Base-by-base conservation (phyloP, 2,888 invertebrate species). In the Lampropteryx suffumata region DNA sequence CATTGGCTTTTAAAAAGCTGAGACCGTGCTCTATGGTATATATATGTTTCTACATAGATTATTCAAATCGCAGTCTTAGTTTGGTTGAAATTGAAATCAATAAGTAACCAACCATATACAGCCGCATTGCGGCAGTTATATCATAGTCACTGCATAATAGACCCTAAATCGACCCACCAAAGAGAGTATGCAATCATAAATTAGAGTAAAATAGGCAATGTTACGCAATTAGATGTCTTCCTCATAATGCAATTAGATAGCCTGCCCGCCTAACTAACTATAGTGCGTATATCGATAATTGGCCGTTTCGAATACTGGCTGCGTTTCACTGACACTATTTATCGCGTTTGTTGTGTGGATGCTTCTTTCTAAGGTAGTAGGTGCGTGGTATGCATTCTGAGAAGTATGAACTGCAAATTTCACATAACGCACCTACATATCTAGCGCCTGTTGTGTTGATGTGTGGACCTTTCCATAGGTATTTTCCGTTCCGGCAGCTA, bases 311-410 rank as follows among this genome's bases (percentile, higher is more conserved):
- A 71, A 77, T 68, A 72, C 76, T 55, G 57, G 34, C 36, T 60
- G 73, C 77, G 79, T 81, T 81, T 79, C 78, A 77, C 73, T 67
- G 62, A 57, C 69, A 64, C 71, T 68, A 59, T 73, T 68, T 71
- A 67, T 65, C 67, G 64, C 67, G 53, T 60, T 62, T 66, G 60
- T 65, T 69, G 65, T 65, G 67, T 67, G 65, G 61, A 62, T 59
- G 60, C 61, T 64, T 72, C 71, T 67, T 70, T 75, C 69, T 74
- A 71, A 69, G 70, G 72, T 62, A 64, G 64, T 51, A 51, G 57
- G 54, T 36, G 65, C 72, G 76, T 69, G 78, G 71, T 61, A 72
- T 75, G 81, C 77, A 81, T 82, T 74, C 73, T 65, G 65, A 73
- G 63, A 69, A 69, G 60, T 55, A 61, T 64, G 60, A 62, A 64